Conservation (phyloP, 2,797 vertebrate species). For the Meda fulgida region DNA sequence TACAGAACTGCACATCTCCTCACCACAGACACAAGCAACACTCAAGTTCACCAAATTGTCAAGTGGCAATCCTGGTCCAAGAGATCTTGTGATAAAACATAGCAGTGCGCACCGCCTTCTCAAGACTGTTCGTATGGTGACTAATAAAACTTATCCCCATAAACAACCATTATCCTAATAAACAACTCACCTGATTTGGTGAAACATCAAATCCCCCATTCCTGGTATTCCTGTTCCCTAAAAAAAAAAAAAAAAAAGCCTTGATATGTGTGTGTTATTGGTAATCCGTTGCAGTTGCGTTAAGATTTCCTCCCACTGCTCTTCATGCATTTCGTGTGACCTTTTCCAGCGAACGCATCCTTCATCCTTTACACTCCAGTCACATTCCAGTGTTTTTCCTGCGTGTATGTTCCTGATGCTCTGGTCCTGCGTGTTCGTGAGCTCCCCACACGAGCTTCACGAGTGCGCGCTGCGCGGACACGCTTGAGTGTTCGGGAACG, state of each 20-base stretch:
- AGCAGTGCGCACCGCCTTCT: not conserved
- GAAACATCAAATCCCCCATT: constrained; percentile 76
- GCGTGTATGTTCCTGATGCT: constrained; percentile 52
- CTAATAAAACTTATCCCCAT: constrained; percentile 5
- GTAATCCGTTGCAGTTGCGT: constrained; percentile 67
- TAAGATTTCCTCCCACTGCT: constrained; percentile 64
- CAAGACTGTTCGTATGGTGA: not conserved
- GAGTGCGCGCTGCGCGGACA: constrained; percentile 79
- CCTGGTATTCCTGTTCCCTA: constrained; percentile 59
- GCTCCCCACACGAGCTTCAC: constrained; percentile 71
- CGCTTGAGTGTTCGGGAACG: constrained; percentile 71
- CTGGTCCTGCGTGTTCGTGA: constrained; percentile 65
- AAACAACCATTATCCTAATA: constrained; percentile 1
- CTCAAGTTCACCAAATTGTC: constrained; percentile 2
- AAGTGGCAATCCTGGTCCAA: not conserved
- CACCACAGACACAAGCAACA: not conserved
- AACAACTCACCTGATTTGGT: constrained; percentile 80
- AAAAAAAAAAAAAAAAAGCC: constrained; percentile 59
- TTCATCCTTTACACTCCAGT: constrained; percentile 67
- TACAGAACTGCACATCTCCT: constrained; percentile 8
- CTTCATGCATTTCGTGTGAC: constrained; percentile 66
- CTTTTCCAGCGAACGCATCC: constrained; percentile 61
- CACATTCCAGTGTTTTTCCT: constrained; percentile 61
- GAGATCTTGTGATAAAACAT: not conserved
- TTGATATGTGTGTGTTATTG: constrained; percentile 50